phyloP scores from a whole-genome alignment of 2,888 invertebrate genomes.

The Microchrysa polita region DNA sequence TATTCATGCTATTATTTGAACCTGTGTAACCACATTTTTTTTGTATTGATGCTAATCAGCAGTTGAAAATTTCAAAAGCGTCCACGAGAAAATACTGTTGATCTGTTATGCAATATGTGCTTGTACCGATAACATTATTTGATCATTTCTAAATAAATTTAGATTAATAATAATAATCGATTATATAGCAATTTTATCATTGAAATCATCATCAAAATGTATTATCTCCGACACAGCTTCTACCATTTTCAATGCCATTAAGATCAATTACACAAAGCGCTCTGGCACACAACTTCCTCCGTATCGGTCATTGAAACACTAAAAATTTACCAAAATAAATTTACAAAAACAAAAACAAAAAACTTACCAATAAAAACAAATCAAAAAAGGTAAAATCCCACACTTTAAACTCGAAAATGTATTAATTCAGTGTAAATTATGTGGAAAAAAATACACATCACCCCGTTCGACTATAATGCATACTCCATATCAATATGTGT shows the following conservation, averaged over 20 bases:
- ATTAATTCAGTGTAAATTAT: constrained; percentile 38
- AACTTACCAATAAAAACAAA: background rate
- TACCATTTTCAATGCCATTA: constrained; percentile 15
- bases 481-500: too few relatives aligned
- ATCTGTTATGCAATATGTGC: too few relatives aligned
- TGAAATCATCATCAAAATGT: background rate
- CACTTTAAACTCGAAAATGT: constrained; percentile 20
- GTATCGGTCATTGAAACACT: background rate
- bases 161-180: too few relatives aligned
- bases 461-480: constrained; percentile 12
- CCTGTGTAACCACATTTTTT: too few relatives aligned
- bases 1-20: too few relatives aligned
- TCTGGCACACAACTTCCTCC: background rate
- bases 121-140: too few relatives aligned
- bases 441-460: constrained; percentile 25
- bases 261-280: constrained; percentile 19
- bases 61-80: too few relatives aligned
- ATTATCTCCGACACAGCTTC: background rate
- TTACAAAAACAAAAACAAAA: background rate
- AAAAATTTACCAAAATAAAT: background rate
- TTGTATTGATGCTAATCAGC: too few relatives aligned
- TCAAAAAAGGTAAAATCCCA: constrained; percentile 2
- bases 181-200: background rate
- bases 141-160: too few relatives aligned
- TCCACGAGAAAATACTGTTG: too few relatives aligned